These are phyloP conservation scores for Drosophila biarmipes DNA, from an alignment of 1,140 invertebrate species.

Conservation along the genomic window DNA sequence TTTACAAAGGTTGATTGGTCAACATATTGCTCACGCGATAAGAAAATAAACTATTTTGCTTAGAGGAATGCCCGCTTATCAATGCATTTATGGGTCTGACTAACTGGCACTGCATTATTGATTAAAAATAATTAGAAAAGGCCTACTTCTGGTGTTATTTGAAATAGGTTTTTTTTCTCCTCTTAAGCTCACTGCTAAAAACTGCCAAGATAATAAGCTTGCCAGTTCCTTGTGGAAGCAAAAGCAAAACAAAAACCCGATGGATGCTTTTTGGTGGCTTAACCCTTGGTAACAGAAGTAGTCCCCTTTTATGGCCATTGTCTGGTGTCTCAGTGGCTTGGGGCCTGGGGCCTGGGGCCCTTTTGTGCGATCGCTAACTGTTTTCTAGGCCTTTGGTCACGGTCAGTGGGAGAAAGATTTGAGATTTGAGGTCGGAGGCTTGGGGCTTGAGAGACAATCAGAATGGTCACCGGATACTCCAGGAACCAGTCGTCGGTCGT, in stretches of 20 bases:
- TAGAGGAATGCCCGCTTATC: constrained; percentile 1
- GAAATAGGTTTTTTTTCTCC: too few species aligned
- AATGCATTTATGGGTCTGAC: background rate
- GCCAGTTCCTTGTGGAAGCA: too few species aligned
- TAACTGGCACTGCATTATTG: background rate
- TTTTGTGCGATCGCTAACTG: constrained; percentile 32
- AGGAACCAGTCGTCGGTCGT: constrained; percentile 31
- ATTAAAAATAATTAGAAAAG: background rate
- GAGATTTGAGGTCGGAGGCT: constrained; percentile 2
- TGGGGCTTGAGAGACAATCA: background rate
- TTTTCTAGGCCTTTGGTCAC: constrained; percentile 77
- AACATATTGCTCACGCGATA: background rate
- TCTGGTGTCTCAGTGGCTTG: background rate
- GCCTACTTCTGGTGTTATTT: too few species aligned
- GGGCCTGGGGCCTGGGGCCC: too few species aligned
- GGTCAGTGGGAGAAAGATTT: constrained; percentile 62
- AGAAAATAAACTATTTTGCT: background rate
- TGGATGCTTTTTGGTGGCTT: background rate
- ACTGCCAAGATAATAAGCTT: background rate
- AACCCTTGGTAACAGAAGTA: constrained; percentile 13
- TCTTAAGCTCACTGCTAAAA: background rate
- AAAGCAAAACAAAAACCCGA: too few species aligned
- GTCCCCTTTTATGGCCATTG: constrained; percentile 6
- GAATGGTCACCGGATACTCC: constrained; percentile 40
- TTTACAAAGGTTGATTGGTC: background rate